Conservation (phyloP, 2,888 invertebrate genomes). For the Dusona sp. region DNA sequence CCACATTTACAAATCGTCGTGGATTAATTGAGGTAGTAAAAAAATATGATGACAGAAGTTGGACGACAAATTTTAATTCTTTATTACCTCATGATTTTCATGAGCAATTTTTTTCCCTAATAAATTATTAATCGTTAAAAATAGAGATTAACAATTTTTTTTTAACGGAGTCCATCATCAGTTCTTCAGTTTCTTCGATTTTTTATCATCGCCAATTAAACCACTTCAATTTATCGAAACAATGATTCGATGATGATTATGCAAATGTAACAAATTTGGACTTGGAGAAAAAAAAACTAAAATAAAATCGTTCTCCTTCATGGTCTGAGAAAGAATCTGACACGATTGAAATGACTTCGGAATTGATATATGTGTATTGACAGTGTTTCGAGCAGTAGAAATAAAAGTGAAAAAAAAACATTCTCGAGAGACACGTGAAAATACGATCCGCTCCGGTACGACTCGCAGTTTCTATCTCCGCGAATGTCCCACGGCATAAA, state of each 20-base stretch:
- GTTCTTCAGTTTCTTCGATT: background rate
- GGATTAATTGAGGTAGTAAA: too few relatives aligned
- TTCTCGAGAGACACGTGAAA: constrained; percentile 34
- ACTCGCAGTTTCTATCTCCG: constrained; percentile 16
- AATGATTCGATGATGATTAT: background rate
- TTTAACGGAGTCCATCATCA: too few relatives aligned
- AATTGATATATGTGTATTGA: constrained; percentile 8
- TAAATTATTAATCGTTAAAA: background rate
- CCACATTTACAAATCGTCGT: too few relatives aligned
- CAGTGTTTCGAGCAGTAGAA: constrained; percentile 2
- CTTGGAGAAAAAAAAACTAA: background rate
- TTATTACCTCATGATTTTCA: too few relatives aligned
- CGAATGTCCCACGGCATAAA: constrained; percentile 35
- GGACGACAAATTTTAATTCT: too few relatives aligned
- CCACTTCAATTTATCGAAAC: background rate
- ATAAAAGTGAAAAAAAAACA: background rate
- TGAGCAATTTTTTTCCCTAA: background rate
- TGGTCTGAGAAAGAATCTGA: background rate
- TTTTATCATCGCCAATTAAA: background rate
- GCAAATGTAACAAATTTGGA: background rate
- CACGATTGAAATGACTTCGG: background rate
- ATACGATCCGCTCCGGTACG: constrained; percentile 23
- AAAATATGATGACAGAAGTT: too few relatives aligned
- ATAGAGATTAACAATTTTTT: too few relatives aligned
- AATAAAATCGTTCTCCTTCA: background rate